Evolutionary conservation across 2,797 vertebrate species (phyloP).

Genomic region (Aldrovandia affinis): DNA sequence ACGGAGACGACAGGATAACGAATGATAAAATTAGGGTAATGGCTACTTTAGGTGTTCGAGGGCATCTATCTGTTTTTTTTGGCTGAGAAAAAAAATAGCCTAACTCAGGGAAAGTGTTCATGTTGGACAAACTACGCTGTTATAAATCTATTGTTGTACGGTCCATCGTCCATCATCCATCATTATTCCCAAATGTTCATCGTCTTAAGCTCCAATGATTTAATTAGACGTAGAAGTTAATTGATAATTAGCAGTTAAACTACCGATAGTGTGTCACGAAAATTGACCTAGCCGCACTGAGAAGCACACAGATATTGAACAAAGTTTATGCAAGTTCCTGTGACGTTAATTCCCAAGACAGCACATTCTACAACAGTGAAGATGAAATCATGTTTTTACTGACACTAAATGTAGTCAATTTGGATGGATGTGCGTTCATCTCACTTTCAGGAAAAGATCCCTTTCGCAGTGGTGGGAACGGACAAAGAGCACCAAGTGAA

Average conservation of each 20-base stretch:
- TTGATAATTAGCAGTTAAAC: too few relatives aligned
- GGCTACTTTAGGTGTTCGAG: constrained; percentile 67
- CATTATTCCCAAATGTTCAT: background rate
- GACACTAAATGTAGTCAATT: background rate
- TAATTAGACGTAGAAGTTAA: too few relatives aligned
- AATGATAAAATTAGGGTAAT: constrained; percentile 96
- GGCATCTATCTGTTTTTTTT: constrained; percentile 57
- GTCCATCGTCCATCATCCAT: background rate
- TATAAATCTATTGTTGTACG: background rate
- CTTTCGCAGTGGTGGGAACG: constrained; percentile 96
- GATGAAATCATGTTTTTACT: background rate
- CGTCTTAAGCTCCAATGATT: background rate
- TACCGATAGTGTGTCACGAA: too few relatives aligned
- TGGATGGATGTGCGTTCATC: background rate
- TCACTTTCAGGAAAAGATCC: constrained; percentile 91
- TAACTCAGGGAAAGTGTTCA: background rate
- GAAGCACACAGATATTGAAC: too few relatives aligned
- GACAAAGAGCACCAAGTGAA: constrained; percentile 98
- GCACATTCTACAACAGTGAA: background rate
- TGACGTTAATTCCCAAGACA: background rate
- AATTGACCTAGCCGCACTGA: too few relatives aligned
- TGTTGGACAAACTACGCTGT: background rate
- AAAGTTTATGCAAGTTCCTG: background rate
- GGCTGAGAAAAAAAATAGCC: constrained; percentile 55
- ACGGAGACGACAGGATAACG: constrained; percentile 88